Evolutionary conservation across 1,140 invertebrate species (phyloP).

Genomic region (Dendrolimus punctatus): DNA sequence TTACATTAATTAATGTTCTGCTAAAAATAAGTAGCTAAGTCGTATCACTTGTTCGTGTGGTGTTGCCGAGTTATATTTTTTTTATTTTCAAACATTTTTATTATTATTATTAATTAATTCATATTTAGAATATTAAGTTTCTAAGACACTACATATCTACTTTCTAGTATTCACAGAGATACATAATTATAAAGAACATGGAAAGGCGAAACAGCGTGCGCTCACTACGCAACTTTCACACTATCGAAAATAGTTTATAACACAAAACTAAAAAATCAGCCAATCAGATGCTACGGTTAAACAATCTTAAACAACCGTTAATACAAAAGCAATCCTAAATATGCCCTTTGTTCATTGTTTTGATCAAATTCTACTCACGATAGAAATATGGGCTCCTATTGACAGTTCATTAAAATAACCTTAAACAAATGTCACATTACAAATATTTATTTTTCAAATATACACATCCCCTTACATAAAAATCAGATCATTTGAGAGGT

Average conservation of each 20-base stretch:
- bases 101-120: too few relatives aligned
- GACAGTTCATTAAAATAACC: too few relatives aligned
- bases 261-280: constrained; percentile 33
- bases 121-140: constrained; percentile 67
- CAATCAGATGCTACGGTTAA: constrained; percentile 33
- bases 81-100: constrained; percentile 6
- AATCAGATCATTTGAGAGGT: too few relatives aligned
- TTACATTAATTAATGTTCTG: constrained; percentile 36
- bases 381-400: too few relatives aligned
- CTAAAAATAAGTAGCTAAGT: constrained; percentile 62
- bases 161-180: constrained; percentile 67
- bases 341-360: too few relatives aligned
- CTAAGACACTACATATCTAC: constrained; percentile 66
- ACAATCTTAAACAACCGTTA: background rate
- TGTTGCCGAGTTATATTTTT: constrained; percentile 50
- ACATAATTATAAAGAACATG: constrained; percentile 52
- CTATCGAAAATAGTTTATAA: constrained; percentile 21
- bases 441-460: too few relatives aligned
- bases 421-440: too few relatives aligned
- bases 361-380: too few relatives aligned
- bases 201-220: constrained; percentile 60
- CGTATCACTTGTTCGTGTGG: constrained; percentile 68
- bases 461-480: too few relatives aligned
- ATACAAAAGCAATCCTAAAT: too few relatives aligned
- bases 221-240: constrained; percentile 36